Conservation (phyloP, 1,140 invertebrate genomes). For the Chlorops oryzae region DNA sequence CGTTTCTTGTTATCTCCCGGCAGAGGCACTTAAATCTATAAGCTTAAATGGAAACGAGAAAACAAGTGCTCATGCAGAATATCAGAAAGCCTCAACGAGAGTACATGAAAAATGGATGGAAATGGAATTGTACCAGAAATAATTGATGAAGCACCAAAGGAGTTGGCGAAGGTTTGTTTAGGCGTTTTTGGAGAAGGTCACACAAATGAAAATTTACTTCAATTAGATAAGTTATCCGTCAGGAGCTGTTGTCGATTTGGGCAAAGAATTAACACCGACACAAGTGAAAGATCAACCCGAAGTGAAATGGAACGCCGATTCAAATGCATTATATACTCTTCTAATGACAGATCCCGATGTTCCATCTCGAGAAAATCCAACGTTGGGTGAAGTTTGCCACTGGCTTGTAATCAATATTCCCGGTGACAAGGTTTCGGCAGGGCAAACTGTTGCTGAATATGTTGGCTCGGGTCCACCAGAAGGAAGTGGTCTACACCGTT, state of each 20-base stretch:
- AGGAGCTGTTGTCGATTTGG: conserved; percentile 57
- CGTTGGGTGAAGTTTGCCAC: conserved; percentile 81
- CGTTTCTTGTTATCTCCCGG: too few relatives aligned
- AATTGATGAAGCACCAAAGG: conserved; percentile 54
- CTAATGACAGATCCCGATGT: conserved; percentile 86
- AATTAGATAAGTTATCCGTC: conserved; percentile 57
- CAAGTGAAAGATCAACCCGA: conserved; percentile 63
- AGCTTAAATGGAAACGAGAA: too few relatives aligned
- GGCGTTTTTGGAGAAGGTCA: neutral
- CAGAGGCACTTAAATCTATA: too few relatives aligned
- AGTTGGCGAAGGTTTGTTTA: conserved; percentile 48
- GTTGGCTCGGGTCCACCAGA: conserved; percentile 79
- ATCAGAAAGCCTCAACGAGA: too few relatives aligned
- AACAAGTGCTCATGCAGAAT: too few relatives aligned
- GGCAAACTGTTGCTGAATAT: conserved; percentile 73
- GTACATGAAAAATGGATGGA: conserved; percentile 27
- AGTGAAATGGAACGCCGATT: conserved; percentile 58
- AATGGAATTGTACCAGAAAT: conserved; percentile 64
- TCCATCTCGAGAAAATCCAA: conserved; percentile 70
- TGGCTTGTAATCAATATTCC: conserved; percentile 91
- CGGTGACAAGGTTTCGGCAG: conserved; percentile 64
- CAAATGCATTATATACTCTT: conserved; percentile 64
- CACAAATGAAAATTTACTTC: neutral
- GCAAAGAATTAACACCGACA: conserved; percentile 71
- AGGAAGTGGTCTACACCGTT: conserved; percentile 80